Percentiles rank a stretch among this genome's conserved stretches.
Conservation (phyloP, 2,888 invertebrate species). For the Crematogaster levior region DNA sequence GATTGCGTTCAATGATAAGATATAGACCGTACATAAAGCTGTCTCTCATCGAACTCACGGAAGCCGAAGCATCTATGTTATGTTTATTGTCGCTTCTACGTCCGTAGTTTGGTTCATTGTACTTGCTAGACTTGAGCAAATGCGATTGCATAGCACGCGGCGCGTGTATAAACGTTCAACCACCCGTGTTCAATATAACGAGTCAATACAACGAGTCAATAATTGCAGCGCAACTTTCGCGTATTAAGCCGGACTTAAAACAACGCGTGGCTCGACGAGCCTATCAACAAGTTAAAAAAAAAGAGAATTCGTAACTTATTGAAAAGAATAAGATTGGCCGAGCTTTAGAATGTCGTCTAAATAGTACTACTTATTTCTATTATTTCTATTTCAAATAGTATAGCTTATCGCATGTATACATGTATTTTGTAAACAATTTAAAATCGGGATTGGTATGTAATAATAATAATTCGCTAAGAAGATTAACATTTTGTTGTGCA, state of each 20-base stretch:
- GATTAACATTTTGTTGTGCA: neutral
- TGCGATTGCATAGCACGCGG: conserved; percentile 2
- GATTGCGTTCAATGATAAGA: conserved; percentile 36
- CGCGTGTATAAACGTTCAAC: conserved; percentile 27
- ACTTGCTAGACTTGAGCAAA: conserved; percentile 29
- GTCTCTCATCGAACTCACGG: conserved; percentile 37
- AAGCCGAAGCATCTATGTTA: conserved; percentile 32
- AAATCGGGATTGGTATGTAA: too few relatives aligned
- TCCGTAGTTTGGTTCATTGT: conserved; percentile 45
- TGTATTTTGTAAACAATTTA: neutral
- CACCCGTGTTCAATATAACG: conserved; percentile 12
- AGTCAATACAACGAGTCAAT: neutral
- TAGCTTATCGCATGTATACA: neutral
- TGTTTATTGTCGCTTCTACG: conserved; percentile 33
- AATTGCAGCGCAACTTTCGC: conserved; percentile 13
- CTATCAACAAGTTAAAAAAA: too few relatives aligned
- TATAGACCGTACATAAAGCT: conserved; percentile 19
- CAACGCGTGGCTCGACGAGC: too few relatives aligned
- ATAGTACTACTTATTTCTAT: neutral
- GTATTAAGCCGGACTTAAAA: too few relatives aligned
- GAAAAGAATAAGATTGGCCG: too few relatives aligned
- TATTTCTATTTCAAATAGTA: neutral
- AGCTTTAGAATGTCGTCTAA: neutral
- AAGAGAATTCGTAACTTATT: too few relatives aligned
- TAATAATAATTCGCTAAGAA: neutral